Evolutionary conservation across 2,888 invertebrate genomes (phyloP).

Genomic region (Agrotis segetum): DNA sequence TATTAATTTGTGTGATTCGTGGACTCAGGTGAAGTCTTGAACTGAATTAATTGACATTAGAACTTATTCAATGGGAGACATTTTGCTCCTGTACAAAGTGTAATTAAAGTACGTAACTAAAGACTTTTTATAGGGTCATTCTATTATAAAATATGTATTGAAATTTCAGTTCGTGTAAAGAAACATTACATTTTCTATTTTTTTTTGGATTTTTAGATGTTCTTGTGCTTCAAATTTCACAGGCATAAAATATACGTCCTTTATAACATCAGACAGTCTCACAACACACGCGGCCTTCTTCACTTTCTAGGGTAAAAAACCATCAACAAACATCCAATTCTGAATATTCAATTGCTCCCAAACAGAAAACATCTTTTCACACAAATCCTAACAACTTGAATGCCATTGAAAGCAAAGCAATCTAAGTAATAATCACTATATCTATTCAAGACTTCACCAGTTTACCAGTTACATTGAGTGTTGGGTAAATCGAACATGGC

Average conservation of each 20-base stretch:
- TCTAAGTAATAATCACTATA: constrained; percentile 45
- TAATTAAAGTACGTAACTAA: not conserved
- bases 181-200: too few species aligned
- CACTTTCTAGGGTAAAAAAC: too few species aligned
- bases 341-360: not conserved
- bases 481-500: constrained; percentile 50
- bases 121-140: not conserved
- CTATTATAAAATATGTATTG: not conserved
- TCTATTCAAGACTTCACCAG: constrained; percentile 38
- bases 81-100: too few species aligned
- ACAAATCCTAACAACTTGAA: not conserved
- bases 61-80: not conserved
- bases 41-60: not conserved
- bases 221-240: too few species aligned
- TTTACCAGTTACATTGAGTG: constrained; percentile 36
- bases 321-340: not conserved
- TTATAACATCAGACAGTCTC: too few species aligned
- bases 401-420: constrained; percentile 12
- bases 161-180: too few species aligned
- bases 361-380: not conserved
- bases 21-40: not conserved
- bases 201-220: too few species aligned
- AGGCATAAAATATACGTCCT: too few species aligned
- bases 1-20: not conserved
- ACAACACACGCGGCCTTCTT: too few species aligned